Conservation (phyloP, 2,888 invertebrate genomes). For the Amphimallon solstitiale region DNA sequence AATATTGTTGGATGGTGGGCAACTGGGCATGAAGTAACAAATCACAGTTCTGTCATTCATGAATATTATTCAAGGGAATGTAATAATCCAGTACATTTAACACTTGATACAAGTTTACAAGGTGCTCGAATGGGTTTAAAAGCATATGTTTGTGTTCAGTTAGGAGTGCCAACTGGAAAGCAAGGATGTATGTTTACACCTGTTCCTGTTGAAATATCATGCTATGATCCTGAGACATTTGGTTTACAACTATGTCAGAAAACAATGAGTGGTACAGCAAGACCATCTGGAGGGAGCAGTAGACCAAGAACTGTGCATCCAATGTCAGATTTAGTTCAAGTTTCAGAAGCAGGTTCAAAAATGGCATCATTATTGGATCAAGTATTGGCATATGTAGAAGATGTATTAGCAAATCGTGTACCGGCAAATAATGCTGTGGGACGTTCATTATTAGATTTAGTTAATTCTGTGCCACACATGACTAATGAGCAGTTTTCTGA, state of each 20-base stretch:
- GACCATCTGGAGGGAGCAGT: conserved; percentile 54
- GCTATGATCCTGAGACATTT: conserved; percentile 92
- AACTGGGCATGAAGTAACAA: conserved; percentile 96
- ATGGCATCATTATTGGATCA: conserved; percentile 81
- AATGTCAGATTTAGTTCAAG: conserved; percentile 69
- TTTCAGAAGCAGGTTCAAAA: conserved; percentile 85
- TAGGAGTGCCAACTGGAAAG: conserved; percentile 94
- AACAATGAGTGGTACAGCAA: conserved; percentile 69
- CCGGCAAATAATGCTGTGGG: conserved; percentile 89
- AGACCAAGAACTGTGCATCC: conserved; percentile 58
- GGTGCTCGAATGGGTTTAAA: conserved; percentile 92
- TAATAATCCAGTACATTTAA: conserved; percentile 93
- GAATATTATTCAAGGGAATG: conserved; percentile 97
- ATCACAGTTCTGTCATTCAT: conserved; percentile 96
- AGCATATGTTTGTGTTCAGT: conserved; percentile 90
- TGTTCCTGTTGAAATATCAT: conserved; percentile 86
- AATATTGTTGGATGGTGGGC: conserved; percentile 99
- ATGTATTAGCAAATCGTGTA: conserved; percentile 83
- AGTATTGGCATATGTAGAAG: conserved; percentile 88
- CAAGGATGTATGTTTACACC: conserved; percentile 97
- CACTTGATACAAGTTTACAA: conserved; percentile 91
- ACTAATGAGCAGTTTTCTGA: conserved; percentile 89
- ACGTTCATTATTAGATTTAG: conserved; percentile 87
- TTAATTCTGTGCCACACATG: conserved; percentile 92
- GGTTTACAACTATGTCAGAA: conserved; percentile 85